Evolutionary conservation across 2,113 vertebrate species (phyloP).

Genomic region (Apodemus speciosus): DNA sequence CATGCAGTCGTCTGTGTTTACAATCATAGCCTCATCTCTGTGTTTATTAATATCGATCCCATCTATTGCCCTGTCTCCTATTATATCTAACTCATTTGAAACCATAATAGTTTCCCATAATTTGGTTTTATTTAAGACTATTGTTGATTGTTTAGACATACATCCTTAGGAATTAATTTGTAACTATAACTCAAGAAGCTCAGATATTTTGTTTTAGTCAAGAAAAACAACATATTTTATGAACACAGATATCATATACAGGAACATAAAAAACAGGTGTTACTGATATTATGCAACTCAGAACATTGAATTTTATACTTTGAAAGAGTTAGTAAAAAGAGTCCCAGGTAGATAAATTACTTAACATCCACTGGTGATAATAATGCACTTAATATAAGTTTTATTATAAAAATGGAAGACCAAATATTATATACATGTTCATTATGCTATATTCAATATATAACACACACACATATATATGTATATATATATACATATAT

Average conservation of each 20-base stretch:
- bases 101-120: conserved; percentile 71
- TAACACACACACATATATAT: background rate
- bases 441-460: background rate
- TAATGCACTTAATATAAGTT: background rate
- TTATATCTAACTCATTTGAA: conserved; percentile 67
- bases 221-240: conserved; percentile 44
- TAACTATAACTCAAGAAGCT: background rate
- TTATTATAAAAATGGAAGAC: conserved; percentile 32
- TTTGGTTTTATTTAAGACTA: conserved; percentile 70
- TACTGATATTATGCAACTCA: background rate
- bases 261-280: background rate
- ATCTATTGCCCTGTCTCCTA: conserved; percentile 65
- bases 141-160: conserved; percentile 62
- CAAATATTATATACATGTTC: background rate
- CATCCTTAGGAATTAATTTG: conserved; percentile 54
- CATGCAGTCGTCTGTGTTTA: conserved; percentile 76
- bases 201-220: conserved; percentile 39
- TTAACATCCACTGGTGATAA: conserved; percentile 14
- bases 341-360: background rate
- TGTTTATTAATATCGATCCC: conserved; percentile 74
- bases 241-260: background rate
- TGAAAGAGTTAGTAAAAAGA: background rate
- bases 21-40: conserved; percentile 72
- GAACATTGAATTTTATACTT: conserved; percentile 29
- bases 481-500: background rate